Evolutionary conservation across 2,113 vertebrate genomes (phyloP).

Genomic region (Daubentonia madagascariensis): DNA sequence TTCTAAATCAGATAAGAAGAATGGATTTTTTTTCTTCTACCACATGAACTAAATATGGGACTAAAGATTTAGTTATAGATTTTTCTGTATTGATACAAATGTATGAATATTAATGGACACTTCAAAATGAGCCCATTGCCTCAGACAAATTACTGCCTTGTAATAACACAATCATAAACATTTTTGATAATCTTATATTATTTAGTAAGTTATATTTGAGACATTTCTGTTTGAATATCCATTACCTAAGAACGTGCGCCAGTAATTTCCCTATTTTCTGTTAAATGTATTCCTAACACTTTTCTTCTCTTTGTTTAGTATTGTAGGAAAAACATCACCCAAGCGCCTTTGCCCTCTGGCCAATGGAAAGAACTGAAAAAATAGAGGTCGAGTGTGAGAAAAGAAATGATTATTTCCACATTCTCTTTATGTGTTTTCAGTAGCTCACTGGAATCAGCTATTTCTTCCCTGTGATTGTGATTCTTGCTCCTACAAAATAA

Average conservation of each 20-base stretch:
- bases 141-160: neutral
- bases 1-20: constrained; percentile 56
- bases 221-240: neutral
- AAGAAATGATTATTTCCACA: neutral
- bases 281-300: neutral
- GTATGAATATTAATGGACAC: neutral
- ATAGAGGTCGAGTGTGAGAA: neutral
- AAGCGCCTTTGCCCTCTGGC: neutral
- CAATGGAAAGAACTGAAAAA: neutral
- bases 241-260: neutral
- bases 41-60: neutral
- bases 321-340: neutral
- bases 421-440: neutral
- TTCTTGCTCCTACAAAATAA: neutral
- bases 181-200: neutral
- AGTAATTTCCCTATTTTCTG: neutral
- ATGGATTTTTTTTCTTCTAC: constrained; percentile 58
- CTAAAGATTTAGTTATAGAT: constrained; percentile 25
- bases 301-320: neutral
- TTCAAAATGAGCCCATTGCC: constrained; percentile 23
- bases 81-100: constrained; percentile 45
- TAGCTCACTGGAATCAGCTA: neutral
- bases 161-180: neutral
- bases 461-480: neutral
- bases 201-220: neutral